Evolutionary conservation across 1,140 invertebrate species (phyloP).

Genomic region (Trissolcus basalis): DNA sequence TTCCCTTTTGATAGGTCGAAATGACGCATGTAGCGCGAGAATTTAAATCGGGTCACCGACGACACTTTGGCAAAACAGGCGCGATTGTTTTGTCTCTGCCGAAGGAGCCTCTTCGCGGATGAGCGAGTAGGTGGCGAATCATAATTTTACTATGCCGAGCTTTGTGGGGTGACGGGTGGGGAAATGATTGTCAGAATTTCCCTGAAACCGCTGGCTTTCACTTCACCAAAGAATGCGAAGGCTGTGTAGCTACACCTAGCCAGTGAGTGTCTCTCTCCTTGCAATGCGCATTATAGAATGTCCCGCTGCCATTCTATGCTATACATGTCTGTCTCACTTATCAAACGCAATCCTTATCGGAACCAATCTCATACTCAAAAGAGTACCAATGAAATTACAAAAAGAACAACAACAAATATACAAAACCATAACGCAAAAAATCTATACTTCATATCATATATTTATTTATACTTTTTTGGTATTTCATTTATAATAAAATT

Average conservation of each 20-base stretch:
- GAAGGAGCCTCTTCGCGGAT: no score
- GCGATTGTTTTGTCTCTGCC: no score
- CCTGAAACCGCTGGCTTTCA: slow-evolving; percentile 72
- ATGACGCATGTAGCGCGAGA: slow-evolving; percentile 57
- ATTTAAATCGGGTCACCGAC: slow-evolving; percentile 58
- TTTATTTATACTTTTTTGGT: no score
- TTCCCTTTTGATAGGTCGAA: slow-evolving; percentile 60
- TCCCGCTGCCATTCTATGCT: slow-evolving; percentile 33
- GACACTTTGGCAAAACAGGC: slow-evolving; percentile 35
- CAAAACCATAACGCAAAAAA: no score
- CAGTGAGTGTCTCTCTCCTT: slow-evolving; percentile 46
- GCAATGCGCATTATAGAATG: slow-evolving; percentile 46
- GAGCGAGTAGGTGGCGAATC: not conserved
- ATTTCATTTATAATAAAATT: no score
- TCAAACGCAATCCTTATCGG: slow-evolving; percentile 7
- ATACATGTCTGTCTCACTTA: slow-evolving; percentile 2
- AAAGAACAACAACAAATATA: no score
- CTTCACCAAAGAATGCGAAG: slow-evolving; percentile 74
- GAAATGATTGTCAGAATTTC: slow-evolving; percentile 68
- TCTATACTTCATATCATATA: no score
- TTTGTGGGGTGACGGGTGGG: slow-evolving; percentile 20
- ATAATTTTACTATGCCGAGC: not conserved
- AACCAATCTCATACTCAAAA: no score
- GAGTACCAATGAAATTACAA: not conserved
- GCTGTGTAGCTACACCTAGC: slow-evolving; percentile 66